A percentile compares a stretch with the other conserved stretches of the same genome.
phyloP scores from a whole-genome alignment of 2,888 invertebrate genomes.

The Theretra japonica region DNA sequence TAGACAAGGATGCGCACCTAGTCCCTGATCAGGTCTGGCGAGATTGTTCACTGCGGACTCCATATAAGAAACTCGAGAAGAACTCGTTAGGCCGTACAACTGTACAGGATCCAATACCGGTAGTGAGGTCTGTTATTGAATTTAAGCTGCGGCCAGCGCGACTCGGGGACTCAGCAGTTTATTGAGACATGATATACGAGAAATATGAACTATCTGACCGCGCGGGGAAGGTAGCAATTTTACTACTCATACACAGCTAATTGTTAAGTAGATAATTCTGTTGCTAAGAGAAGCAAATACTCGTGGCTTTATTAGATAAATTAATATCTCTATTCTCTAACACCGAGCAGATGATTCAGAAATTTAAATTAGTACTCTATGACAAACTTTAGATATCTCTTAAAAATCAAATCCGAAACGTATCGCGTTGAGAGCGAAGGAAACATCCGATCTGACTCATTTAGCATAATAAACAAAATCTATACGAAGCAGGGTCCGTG shows the following conservation, averaged over 20 bases:
- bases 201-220: background rate
- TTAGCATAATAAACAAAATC: conserved; percentile 34
- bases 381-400: background rate
- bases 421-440: conserved; percentile 7
- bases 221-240: background rate
- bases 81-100: conserved; percentile 38
- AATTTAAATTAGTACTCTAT: background rate
- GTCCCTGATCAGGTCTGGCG: conserved; percentile 46
- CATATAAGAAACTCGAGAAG: conserved; percentile 41
- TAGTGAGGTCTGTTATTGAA: conserved; percentile 45
- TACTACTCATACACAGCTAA: background rate
- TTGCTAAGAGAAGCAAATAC: background rate
- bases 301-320: background rate
- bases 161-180: conserved; percentile 36
- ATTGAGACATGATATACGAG: conserved; percentile 5
- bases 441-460: conserved; percentile 29
- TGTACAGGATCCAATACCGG: conserved; percentile 41
- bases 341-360: too few species aligned
- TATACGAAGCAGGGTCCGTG: conserved; percentile 22
- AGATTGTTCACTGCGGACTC: conserved; percentile 49
- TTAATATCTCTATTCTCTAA: too few species aligned
- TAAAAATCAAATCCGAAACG: conserved; percentile 23
- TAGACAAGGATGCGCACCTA: conserved; percentile 35
- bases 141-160: conserved; percentile 41
- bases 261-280: background rate